A percentile compares a stretch with the other conserved stretches of the same genome.
Conservation (phyloP, 2,888 invertebrate species). For the Drosophila subquinaria region DNA sequence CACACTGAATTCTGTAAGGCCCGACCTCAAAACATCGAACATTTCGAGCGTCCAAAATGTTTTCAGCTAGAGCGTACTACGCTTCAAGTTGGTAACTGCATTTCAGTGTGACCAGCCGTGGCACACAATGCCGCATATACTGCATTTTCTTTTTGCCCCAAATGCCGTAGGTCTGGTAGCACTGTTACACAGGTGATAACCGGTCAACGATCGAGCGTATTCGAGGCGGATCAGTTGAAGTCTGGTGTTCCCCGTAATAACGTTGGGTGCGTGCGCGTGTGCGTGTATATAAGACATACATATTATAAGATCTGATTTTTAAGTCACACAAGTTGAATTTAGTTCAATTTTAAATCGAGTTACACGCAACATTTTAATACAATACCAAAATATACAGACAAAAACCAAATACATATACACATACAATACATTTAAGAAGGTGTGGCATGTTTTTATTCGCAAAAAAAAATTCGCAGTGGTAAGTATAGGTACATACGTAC, state of each 20-base stretch:
- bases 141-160: background rate
- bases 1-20: too few species aligned
- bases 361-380: constrained; percentile 52
- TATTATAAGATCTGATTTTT: constrained; percentile 35
- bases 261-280: background rate
- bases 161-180: constrained; percentile 1
- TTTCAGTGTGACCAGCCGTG: constrained; percentile 1
- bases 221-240: background rate
- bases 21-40: too few species aligned
- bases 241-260: constrained; percentile 37
- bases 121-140: constrained; percentile 1
- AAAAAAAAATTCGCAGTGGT: constrained; percentile 64
- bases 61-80: too few species aligned
- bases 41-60: too few species aligned
- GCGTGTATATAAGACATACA: background rate
- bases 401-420: constrained; percentile 45
- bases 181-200: background rate
- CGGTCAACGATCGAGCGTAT: background rate
- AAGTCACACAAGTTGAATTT: constrained; percentile 52
- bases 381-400: constrained; percentile 33
- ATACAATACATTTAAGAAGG: constrained; percentile 48
- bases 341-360: constrained; percentile 58
- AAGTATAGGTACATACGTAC: constrained; percentile 26
- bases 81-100: background rate
- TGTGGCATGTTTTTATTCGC: constrained; percentile 41